Evolutionary conservation across 2,797 vertebrate species (phyloP).

Genomic region (Crenuchus spilurus): DNA sequence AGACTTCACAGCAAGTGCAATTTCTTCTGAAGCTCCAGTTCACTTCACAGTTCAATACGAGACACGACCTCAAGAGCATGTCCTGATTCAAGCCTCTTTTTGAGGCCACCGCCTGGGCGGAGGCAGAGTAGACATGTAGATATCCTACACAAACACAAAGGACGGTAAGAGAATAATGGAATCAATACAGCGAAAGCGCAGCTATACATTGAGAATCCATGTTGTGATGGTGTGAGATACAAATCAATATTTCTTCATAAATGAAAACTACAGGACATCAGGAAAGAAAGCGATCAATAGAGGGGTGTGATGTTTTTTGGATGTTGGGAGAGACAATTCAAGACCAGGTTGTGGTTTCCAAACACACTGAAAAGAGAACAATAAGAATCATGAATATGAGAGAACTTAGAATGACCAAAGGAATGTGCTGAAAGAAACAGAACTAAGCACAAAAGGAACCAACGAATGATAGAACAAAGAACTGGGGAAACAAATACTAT

Average conservation of each 20-base stretch:
- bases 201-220: background rate
- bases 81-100: conserved; percentile 1
- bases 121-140: background rate
- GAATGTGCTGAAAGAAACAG: too few relatives aligned
- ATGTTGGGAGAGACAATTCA: too few relatives aligned
- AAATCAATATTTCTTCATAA: conserved; percentile 13
- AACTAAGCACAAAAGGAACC: too few relatives aligned
- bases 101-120: background rate
- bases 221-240: background rate
- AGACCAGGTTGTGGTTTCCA: too few relatives aligned
- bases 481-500: too few relatives aligned
- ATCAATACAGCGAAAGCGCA: background rate
- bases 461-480: too few relatives aligned
- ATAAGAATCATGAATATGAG: too few relatives aligned
- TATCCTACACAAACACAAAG: conserved; percentile 9
- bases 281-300: too few relatives aligned
- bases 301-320: too few relatives aligned
- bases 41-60: conserved; percentile 37
- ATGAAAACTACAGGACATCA: background rate
- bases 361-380: too few relatives aligned
- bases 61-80: conserved; percentile 13
- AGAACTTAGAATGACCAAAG: too few relatives aligned
- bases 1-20: conserved; percentile 32
- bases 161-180: background rate
- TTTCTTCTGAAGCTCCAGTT: conserved; percentile 34